Evolutionary conservation across 2,113 vertebrate genomes (phyloP).

Genomic region (Monarcha castaneiventris): DNA sequence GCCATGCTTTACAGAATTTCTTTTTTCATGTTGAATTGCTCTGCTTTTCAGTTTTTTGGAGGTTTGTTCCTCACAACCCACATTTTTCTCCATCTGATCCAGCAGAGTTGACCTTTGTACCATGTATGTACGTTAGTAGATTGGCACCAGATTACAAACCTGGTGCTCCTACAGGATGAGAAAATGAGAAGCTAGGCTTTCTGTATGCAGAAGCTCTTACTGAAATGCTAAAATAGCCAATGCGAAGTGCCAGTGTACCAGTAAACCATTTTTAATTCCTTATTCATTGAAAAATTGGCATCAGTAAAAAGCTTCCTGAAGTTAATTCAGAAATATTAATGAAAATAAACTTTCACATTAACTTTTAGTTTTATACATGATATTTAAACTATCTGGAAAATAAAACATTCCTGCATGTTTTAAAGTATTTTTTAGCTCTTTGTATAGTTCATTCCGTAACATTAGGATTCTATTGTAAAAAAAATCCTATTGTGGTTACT

Average conservation of each 20-base stretch:
- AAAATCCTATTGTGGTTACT: neutral
- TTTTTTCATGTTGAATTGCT: neutral
- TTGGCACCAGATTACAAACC: neutral
- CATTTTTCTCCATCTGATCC: neutral
- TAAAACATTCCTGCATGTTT: neutral
- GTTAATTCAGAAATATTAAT: neutral
- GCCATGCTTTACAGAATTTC: neutral
- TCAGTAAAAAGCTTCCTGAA: neutral
- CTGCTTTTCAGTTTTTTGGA: neutral
- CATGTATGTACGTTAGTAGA: neutral
- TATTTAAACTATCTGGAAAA: neutral
- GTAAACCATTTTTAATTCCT: neutral
- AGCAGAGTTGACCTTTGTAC: neutral
- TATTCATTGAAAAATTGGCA: neutral
- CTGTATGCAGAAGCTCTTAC: neutral
- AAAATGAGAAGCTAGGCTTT: neutral
- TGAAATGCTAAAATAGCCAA: neutral
- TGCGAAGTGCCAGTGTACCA: neutral
- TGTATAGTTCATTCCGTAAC: neutral
- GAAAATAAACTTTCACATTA: neutral
- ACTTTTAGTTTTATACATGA: neutral
- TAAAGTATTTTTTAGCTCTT: neutral
- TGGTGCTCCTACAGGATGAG: neutral
- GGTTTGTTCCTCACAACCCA: neutral
- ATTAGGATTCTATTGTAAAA: neutral